Conservation (phyloP, 2,113 vertebrate genomes). For the Acanthochromis polyacanthus region DNA sequence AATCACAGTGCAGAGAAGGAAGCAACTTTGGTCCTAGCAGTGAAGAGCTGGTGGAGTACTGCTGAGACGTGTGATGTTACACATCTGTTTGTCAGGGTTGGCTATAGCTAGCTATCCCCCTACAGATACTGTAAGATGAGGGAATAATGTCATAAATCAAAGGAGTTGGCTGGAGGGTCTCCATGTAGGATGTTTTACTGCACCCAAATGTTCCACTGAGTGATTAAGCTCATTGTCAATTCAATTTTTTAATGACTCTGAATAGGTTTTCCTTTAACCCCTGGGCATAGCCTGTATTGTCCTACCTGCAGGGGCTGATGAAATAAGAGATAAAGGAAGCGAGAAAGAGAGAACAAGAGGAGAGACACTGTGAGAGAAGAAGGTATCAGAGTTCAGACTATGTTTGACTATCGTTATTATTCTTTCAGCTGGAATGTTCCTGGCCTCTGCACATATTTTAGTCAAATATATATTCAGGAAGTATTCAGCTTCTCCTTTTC, state of each 20-base stretch:
- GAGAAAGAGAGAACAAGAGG: constrained; percentile 12
- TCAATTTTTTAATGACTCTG: constrained; percentile 66
- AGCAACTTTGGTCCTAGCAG: constrained; percentile 31
- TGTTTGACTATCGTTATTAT: constrained; percentile 30
- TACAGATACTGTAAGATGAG: constrained; percentile 52
- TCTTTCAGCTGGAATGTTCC: constrained; percentile 21
- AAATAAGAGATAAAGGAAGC: constrained; percentile 33
- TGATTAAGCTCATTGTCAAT: constrained; percentile 76
- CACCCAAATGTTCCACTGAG: constrained; percentile 64
- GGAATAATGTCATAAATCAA: constrained; percentile 73
- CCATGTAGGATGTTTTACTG: constrained; percentile 67
- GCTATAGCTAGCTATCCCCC: constrained; percentile 46
- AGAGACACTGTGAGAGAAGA: not conserved
- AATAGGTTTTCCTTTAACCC: constrained; percentile 62
- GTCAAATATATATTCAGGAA: constrained; percentile 10
- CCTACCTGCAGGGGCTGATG: constrained; percentile 65
- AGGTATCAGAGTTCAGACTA: constrained; percentile 4
- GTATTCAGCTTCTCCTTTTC: not conserved
- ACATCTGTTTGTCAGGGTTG: constrained; percentile 61
- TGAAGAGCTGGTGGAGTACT: constrained; percentile 38
- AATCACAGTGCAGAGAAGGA: constrained; percentile 31
- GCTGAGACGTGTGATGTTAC: constrained; percentile 50
- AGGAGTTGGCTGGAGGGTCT: constrained; percentile 62
- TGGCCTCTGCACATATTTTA: constrained; percentile 21
- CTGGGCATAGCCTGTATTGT: constrained; percentile 40